Base-by-base conservation (phyloP, 2,113 vertebrate species). In the Hyaena hyaena region DNA sequence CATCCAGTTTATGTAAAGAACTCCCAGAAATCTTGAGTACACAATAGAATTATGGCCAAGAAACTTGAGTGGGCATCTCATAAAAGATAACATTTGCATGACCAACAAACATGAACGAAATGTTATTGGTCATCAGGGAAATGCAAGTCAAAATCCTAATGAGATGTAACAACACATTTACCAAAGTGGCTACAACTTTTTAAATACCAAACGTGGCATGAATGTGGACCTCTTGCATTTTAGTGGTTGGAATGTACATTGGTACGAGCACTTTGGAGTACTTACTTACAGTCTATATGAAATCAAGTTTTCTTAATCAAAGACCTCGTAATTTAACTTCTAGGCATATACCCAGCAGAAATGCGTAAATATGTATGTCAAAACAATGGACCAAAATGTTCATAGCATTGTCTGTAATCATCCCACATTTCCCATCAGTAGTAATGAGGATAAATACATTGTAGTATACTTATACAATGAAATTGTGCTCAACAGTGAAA, bases 141-240 rank as follows among this genome's bases (percentile, higher is more conserved):
- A 92, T 50, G 11, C 23, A 88, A 96, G 12, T 66, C 50, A 95
- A 97, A 90, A 93, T 26, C 87, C 69, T 8, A 73, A 63, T 61
- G 79, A 53, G 7, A 55, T 88, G 19, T 17, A 82, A 82, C 5
- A 83, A 16, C 50, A 68, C 3, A 39, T 71, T 76, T n/a, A 77
- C 61, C 48, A 86, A 24, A 50, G 3, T 73, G 28, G 26, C 43
- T 92, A 58, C 65, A 43, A 80, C 35, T 93, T 93, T 39, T 28
- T 28, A 96, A 39, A 82, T 26, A 58, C 14, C 35, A 87, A 90
- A 19, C 66, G 31, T 33, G 19, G 17, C 50, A 48, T 10, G 5
- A 28, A 55, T 58, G 5, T 84, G 10, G n/a, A 45, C 21, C 43
- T 90, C 79, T 88, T 4, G 1, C 16, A 85, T 23, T 93, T 91